These are phyloP conservation scores for human (Homo sapiens) DNA, from an alignment of 2,113 vertebrate species.

Conservation along the genomic window GRCh38 chr6:137319001-137319500, in stretches of 20 bases:
- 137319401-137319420: not conserved
- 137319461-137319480: constrained; percentile 34
- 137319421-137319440: constrained; percentile 14
- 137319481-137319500: constrained; percentile 37
- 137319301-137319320: not conserved
- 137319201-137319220: not conserved
- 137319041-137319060: not conserved
- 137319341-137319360: not conserved
- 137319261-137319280: not conserved
- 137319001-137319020: not conserved
- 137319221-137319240: not conserved
- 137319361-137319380: not conserved
- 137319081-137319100: not conserved
- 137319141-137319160: not conserved
- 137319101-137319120: not conserved
- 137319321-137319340: not conserved
- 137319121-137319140: not conserved
- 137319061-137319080: not conserved
- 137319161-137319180: not conserved
- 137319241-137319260: not conserved
- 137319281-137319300: not conserved
- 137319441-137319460: not conserved
- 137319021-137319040: not conserved
- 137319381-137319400: not conserved
- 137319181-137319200: not conserved